Base-by-base conservation (phyloP, 2,888 invertebrate species). In the Clunio marinus region DNA sequence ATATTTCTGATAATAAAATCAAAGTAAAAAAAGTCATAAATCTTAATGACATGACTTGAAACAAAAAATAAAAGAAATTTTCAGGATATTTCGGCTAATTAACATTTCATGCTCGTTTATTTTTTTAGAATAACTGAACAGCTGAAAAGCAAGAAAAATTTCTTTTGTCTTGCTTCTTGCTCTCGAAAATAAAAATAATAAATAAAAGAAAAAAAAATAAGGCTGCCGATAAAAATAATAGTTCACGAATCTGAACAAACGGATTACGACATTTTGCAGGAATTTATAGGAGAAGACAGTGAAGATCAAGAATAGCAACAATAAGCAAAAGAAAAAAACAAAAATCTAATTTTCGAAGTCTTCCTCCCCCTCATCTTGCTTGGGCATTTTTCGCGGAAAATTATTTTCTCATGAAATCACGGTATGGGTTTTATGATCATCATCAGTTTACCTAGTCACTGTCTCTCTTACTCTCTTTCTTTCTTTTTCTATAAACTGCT, bases 391-490 rank as follows among this genome's bases (percentile, higher is more conserved):
- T 41, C 41, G 41, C 41, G 41, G 41, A 41, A 13, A 41, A 41
- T 41, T 10, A 41, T 41, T 41, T 41, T 41, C n/a, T n/a, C 41
- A 41, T 41, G 41, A 41, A 41, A 41, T 41, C 41, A 15, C 41
- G 41, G 41, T 15, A 41, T 41, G 24, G 37, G 22, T 60, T 60
- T 60, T 60, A 60, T 37, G 60, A 60, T 35, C 15, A 60, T 60
- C 37, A 60, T 60, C 60, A 60, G 10, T 22, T 32, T 58, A n/a
- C n/a, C n/a, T n/a, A n/a, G n/a, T n/a, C n/a, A n/a, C n/a, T n/a
- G n/a, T n/a, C n/a, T n/a, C n/a, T n/a, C n/a, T n/a, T n/a, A n/a
- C n/a, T n/a, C n/a, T n/a, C n/a, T n/a, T n/a, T n/a, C n/a, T n/a
- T n/a, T n/a, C n/a, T n/a, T n/a, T n/a, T 60, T n/a, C 17, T 59